Evolutionary conservation across 1,140 invertebrate genomes (phyloP).

Genomic region (Stenopsyche tienmushanensis): DNA sequence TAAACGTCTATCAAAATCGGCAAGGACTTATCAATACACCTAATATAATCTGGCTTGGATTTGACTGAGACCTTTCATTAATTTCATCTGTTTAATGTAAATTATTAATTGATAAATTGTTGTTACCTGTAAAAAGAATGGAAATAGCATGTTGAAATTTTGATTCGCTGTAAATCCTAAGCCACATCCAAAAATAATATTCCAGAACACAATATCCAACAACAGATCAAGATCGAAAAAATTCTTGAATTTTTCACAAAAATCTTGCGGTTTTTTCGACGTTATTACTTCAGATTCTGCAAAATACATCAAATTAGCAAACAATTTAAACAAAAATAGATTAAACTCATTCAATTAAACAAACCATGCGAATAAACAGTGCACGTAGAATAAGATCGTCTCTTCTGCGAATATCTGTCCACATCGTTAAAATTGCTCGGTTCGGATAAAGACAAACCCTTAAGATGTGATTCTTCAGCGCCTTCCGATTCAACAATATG

Average conservation of each 20-base stretch:
- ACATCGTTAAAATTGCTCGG: neutral
- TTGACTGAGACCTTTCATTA: too few species aligned
- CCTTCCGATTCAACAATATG: neutral
- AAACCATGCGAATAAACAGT: too few species aligned
- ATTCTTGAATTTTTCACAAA: slow-evolving; percentile 51
- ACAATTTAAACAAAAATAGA: too few species aligned
- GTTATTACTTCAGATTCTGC: too few species aligned
- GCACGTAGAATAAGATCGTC: neutral
- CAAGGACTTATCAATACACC: too few species aligned
- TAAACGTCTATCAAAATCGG: too few species aligned
- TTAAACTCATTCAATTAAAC: too few species aligned
- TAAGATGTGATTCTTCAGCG: neutral
- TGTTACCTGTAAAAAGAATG: slow-evolving; percentile 65
- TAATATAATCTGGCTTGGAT: too few species aligned
- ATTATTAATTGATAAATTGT: too few species aligned
- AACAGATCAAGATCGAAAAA: slow-evolving; percentile 63
- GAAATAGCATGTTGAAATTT: slow-evolving; percentile 69
- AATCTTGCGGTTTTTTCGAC: slow-evolving; percentile 12
- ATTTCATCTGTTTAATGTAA: too few species aligned
- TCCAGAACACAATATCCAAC: slow-evolving; percentile 60
- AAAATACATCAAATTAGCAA: too few species aligned
- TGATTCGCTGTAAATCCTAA: slow-evolving; percentile 66
- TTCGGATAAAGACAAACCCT: neutral
- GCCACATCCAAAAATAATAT: slow-evolving; percentile 64
- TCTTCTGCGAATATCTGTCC: neutral